Evolutionary conservation across 2,113 vertebrate genomes (phyloP).

Genomic region (Lamprologus callipterus): DNA sequence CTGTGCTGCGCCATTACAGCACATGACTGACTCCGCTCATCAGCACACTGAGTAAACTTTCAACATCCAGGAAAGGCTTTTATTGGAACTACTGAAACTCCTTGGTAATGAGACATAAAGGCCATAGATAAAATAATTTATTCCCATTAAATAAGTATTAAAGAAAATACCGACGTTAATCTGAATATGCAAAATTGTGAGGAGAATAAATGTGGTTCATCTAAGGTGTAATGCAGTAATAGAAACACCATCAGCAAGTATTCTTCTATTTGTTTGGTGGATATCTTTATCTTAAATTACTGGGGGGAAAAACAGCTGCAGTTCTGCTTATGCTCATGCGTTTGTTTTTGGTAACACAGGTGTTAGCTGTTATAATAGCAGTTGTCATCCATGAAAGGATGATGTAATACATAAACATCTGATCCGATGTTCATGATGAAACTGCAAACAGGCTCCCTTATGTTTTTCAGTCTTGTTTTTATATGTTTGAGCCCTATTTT

Average conservation of each 20-base stretch:
- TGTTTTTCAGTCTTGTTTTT: background rate
- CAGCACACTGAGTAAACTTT: background rate
- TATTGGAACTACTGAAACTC: background rate
- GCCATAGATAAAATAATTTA: background rate
- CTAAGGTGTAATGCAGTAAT: background rate
- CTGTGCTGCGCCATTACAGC: background rate
- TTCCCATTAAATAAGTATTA: background rate
- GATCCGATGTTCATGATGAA: background rate
- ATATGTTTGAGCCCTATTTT: background rate
- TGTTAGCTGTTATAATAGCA: background rate
- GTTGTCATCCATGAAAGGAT: background rate
- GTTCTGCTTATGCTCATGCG: rapidly evolving
- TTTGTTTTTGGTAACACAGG: background rate
- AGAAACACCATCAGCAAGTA: background rate
- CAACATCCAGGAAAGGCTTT: background rate
- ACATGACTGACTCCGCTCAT: background rate
- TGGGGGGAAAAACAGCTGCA: rapidly evolving
- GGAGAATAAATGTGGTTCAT: background rate
- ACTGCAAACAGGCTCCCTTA: background rate
- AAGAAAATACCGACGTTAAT: background rate
- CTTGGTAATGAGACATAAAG: background rate
- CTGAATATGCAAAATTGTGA: background rate
- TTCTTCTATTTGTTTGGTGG: background rate
- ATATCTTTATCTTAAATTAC: background rate
- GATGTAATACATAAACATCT: conserved; percentile 2